phyloP scores from a whole-genome alignment of 2,888 invertebrate genomes.

The Drosophila fungiperda region DNA sequence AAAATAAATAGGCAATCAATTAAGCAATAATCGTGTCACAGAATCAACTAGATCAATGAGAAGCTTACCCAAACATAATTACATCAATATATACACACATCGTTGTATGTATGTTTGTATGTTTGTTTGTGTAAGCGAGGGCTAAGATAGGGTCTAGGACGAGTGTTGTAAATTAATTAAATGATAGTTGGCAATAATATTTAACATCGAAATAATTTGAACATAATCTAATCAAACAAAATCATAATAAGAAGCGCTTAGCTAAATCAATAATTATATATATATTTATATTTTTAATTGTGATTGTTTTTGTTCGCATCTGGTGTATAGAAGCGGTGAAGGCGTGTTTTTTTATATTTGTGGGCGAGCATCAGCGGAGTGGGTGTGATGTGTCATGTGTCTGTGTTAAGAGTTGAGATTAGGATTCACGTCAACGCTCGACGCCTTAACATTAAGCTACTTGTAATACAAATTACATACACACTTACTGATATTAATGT shows the following conservation, averaged over 20 bases:
- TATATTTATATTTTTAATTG: not conserved
- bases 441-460: constrained; percentile 36
- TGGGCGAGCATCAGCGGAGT: not conserved
- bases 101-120: not conserved
- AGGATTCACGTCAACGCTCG: constrained; percentile 28
- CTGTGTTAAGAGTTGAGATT: constrained; percentile 14
- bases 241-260: constrained; percentile 13
- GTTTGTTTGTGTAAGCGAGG: not conserved
- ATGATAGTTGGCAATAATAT: constrained; percentile 6
- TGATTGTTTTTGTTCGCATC: not conserved
- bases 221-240: not conserved
- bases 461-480: constrained; percentile 24
- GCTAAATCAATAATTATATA: constrained; percentile 3
- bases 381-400: constrained; percentile 1
- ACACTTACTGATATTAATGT: constrained; percentile 22
- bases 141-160: not conserved
- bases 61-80: not conserved
- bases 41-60: constrained; percentile 22
- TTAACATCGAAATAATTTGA: constrained; percentile 7
- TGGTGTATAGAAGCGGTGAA: not conserved
- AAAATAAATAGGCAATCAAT: constrained; percentile 40
- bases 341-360: constrained; percentile 2
- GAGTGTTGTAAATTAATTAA: not conserved
- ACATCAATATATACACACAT: not conserved
- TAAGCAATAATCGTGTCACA: constrained; percentile 17